Conservation (phyloP, 2,888 invertebrate species). For the Apamea crenata region DNA sequence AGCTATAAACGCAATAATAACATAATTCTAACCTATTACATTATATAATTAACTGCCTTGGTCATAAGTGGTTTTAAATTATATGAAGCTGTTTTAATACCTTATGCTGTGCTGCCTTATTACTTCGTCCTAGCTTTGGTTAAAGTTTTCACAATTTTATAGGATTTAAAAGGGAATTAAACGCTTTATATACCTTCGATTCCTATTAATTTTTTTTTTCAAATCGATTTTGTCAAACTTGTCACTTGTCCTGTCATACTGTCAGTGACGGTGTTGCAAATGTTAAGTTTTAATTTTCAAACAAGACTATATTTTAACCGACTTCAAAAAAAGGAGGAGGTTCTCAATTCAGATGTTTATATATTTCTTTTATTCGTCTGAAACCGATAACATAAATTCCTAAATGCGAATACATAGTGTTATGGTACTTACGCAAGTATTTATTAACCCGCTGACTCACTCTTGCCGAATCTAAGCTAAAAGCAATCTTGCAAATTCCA, state of each 20-base stretch:
- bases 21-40: conserved; percentile 71
- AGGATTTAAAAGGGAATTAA: background rate
- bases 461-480: background rate
- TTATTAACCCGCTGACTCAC: background rate
- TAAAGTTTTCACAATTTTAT: background rate
- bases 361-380: background rate
- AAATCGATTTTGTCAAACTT: background rate
- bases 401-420: background rate
- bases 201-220: background rate
- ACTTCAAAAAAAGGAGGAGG: too few relatives aligned
- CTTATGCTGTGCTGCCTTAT: too few relatives aligned
- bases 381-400: background rate
- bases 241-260: conserved; percentile 6
- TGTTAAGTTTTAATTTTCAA: background rate
- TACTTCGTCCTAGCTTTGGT: background rate
- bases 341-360: too few relatives aligned
- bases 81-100: background rate
- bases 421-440: background rate
- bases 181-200: background rate
- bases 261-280: background rate
- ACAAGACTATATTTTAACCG: background rate
- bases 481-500: background rate
- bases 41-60: conserved; percentile 71
- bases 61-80: background rate
- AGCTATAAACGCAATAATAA: conserved; percentile 22